Evolutionary conservation across 2,113 vertebrate genomes (phyloP), one percentile per base, ranked within the genome.

Genomic region (Copsychus sechellarum): DNA sequence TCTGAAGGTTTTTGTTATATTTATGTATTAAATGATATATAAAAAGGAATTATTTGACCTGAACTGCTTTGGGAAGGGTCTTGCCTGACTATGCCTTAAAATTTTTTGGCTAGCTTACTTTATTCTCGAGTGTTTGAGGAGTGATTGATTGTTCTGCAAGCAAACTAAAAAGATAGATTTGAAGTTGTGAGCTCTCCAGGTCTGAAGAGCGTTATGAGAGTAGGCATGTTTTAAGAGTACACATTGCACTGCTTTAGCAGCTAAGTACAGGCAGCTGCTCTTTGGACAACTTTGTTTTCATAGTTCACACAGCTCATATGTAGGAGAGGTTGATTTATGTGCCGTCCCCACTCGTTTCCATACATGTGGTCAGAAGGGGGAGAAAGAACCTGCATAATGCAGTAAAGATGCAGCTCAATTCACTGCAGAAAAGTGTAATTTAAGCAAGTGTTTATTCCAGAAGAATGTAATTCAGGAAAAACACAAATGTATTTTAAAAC

Each of bases 241-340:
- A 89, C 78, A 58, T 26, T 96, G 95, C 79, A 90, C 67, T 64
- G 82, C 94, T 94, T 94, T 72, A 91, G 85, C 85, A 45, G 85
- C 93, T 88, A 95, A 92, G 93, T 90, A 92, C 88, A 95, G 96
- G 90, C 95, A 96, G 94, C 94, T 97, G 96, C 93, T 94, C 79
- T 60, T 65, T 26, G 85, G 87, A 93, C 95, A 94, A 88, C 88
- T 92, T 94, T 96, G 92, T 96, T 94, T 93, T 93, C 85, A 62
- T 66, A 95, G 81, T 88, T 95, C 92, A 86, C 74, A 47, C 79
- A 97, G 95, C 86, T 94, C 67, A 9, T 90, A 78, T 51, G 85
- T n/a, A 93, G 81, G 64, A 88, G 88, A 93, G 36, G 50, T 74
- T 96, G 94, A 97, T 96, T 95, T 94, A 95, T 94, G 69, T 62